A percentile compares a stretch with the other conserved stretches of the same genome.
These are phyloP conservation scores for Trididemnum clinides DNA, from an alignment of 23 tunicate genomes.

Conservation along the genomic window DNA sequence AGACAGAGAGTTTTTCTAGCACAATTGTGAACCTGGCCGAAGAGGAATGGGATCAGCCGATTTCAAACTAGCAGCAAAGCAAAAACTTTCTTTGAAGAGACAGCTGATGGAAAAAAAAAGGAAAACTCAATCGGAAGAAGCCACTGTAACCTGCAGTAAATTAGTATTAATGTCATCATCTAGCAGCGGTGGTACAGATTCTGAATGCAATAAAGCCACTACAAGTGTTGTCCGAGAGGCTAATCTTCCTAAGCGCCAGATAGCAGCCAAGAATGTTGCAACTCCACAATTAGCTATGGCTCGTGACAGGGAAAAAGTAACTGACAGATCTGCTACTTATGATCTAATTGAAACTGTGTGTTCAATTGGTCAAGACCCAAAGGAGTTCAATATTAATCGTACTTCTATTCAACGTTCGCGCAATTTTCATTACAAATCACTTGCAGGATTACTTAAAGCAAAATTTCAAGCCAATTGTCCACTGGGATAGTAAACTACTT, in stretches of 20 bases:
- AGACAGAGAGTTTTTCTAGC: too few species aligned
- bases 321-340: conserved; percentile 21
- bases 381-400: conserved; percentile 8
- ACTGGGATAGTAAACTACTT: background rate
- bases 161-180: background rate
- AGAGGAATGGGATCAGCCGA: too few species aligned
- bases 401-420: too few species aligned
- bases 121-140: too few species aligned
- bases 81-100: too few species aligned
- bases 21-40: too few species aligned
- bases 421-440: background rate
- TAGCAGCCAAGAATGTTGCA: conserved; percentile 5
- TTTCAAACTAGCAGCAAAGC: too few species aligned
- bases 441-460: background rate
- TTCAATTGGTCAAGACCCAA: conserved; percentile 18
- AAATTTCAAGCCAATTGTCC: conserved; percentile 12
- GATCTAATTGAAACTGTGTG: conserved; percentile 7
- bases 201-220: background rate
- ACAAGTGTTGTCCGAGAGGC: conserved; percentile 1
- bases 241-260: background rate
- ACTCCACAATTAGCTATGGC: conserved; percentile 34
- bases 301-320: background rate
- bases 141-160: background rate
- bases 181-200: conserved; percentile 11
- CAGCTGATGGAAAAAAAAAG: too few species aligned